phyloP scores from a whole-genome alignment of 2,113 vertebrate species.

The Colossoma macropomum region DNA sequence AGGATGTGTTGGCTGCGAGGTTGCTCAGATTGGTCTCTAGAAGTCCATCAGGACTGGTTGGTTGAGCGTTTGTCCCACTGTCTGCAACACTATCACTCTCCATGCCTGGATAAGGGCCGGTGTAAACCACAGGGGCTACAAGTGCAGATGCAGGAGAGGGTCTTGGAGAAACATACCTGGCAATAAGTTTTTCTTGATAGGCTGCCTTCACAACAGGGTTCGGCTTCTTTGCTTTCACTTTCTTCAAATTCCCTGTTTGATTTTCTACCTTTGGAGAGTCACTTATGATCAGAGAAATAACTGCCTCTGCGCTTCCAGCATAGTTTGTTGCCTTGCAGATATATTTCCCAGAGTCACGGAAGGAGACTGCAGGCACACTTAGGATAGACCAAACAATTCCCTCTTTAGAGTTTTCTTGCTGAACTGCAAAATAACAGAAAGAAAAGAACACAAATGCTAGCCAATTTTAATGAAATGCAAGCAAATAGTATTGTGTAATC shows the following conservation, averaged over 20 bases:
- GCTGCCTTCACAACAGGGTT: conserved; percentile 79
- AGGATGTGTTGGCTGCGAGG: conserved; percentile 80
- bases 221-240: conserved; percentile 70
- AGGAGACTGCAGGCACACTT: conserved; percentile 85
- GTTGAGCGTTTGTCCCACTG: conserved; percentile 64
- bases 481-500: conserved; percentile 57
- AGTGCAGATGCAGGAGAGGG: conserved; percentile 56
- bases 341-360: conserved; percentile 91
- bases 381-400: conserved; percentile 93
- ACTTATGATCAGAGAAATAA: conserved; percentile 87
- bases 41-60: conserved; percentile 64
- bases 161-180: conserved; percentile 78
- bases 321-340: conserved; percentile 93
- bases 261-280: conserved; percentile 78
- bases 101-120: conserved; percentile 56
- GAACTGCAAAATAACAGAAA: conserved; percentile 77
- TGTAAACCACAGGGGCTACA: conserved; percentile 37
- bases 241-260: conserved; percentile 71
- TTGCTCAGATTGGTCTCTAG: conserved; percentile 80
- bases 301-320: conserved; percentile 85
- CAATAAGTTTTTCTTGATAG: conserved; percentile 86
- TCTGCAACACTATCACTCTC: conserved; percentile 67
- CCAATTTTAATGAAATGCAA: conserved; percentile 6
- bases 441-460: conserved; percentile 26
- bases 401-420: conserved; percentile 89